A percentile compares a stretch with the other conserved stretches of the same genome.
Conservation (phyloP, 2,888 invertebrate species). For the Vandiemenella viatica region DNA sequence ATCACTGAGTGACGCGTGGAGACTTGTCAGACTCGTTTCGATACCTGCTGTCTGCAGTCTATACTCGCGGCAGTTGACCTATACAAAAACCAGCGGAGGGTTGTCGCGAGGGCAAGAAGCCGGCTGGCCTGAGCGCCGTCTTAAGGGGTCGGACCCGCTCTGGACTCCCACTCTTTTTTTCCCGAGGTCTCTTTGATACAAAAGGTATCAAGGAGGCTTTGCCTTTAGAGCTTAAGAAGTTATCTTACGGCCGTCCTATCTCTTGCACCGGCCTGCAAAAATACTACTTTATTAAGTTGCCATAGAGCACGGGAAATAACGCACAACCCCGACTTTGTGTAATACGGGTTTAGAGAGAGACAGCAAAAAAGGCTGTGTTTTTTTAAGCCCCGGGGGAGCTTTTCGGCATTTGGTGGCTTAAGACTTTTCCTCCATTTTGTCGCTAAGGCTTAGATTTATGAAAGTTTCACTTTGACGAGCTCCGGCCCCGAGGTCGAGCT, state of each 20-base stretch:
- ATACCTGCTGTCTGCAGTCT: too few species aligned
- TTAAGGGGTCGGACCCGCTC: too few species aligned
- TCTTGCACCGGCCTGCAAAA: neutral
- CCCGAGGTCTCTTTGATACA: too few species aligned
- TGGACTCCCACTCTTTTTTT: too few species aligned
- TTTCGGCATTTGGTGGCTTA: neutral
- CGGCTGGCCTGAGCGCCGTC: too few species aligned
- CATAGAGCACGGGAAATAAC: conserved; percentile 1
- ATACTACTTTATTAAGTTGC: conserved; percentile 4
- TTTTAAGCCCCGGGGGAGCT: neutral
- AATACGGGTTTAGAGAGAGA: conserved; percentile 1
- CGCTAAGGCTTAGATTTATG: neutral
- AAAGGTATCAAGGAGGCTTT: too few species aligned
- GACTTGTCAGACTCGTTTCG: too few species aligned
- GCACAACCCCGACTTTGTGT: neutral
- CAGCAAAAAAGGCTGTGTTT: neutral
- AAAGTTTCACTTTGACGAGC: conserved; percentile 1
- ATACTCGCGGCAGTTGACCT: too few species aligned
- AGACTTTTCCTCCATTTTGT: conserved; percentile 1
- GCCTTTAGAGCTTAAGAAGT: conserved; percentile 1
- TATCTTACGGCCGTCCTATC: neutral
- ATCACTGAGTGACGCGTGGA: too few species aligned
- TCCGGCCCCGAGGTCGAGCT: too few species aligned
- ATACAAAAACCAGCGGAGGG: too few species aligned
- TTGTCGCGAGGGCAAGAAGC: too few species aligned